These are phyloP conservation scores for Florisuga fusca DNA, from an alignment of 2,797 vertebrate species.

Conservation along the genomic window DNA sequence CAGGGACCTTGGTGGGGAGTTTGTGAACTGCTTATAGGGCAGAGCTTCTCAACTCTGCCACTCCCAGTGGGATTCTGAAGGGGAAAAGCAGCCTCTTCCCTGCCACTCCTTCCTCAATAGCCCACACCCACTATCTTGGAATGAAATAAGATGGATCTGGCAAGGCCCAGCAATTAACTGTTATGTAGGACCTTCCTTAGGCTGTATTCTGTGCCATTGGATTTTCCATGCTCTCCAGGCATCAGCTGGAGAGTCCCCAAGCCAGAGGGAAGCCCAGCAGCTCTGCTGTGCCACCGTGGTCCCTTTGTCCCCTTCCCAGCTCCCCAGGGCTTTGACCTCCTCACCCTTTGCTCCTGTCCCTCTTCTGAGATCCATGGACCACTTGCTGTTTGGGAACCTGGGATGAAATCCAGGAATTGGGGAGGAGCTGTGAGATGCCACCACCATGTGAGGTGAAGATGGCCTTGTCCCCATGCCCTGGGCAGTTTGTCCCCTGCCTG, in stretches of 20 bases:
- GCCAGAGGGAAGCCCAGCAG: neutral
- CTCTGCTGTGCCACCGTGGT: accelerated
- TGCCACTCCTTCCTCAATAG: neutral
- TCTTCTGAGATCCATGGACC: accelerated
- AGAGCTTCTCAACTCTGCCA: neutral
- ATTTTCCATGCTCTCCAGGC: neutral
- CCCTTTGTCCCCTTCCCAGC: neutral
- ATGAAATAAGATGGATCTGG: neutral
- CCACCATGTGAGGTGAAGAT: neutral
- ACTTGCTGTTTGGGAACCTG: neutral
- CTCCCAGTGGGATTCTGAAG: neutral
- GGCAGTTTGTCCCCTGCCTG: neutral
- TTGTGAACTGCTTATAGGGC: neutral
- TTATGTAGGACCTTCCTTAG: neutral
- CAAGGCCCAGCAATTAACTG: neutral
- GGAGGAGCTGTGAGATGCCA: neutral
- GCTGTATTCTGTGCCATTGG: neutral
- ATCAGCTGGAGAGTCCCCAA: neutral
- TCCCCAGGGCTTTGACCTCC: accelerated
- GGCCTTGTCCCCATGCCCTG: neutral
- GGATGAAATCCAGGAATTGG: neutral
- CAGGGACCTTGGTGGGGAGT: accelerated
- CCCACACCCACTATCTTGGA: neutral
- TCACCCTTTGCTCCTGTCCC: neutral
- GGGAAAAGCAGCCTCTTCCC: neutral